These are phyloP conservation scores for Cephalopterus ornatus DNA, from an alignment of 2,113 vertebrate species.

Conservation along the genomic window DNA sequence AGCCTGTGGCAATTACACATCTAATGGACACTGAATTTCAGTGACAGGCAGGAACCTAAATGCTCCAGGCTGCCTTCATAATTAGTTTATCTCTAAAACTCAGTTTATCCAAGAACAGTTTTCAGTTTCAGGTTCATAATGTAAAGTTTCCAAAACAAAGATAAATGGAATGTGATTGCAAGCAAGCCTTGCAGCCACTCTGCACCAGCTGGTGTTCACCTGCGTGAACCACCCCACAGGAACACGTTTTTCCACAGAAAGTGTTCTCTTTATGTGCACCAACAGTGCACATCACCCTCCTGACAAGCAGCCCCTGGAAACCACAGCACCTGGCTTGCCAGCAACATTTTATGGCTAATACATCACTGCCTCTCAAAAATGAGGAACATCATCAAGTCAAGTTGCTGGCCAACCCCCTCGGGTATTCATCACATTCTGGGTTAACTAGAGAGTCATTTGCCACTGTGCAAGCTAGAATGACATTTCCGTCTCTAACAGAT, in stretches of 20 bases:
- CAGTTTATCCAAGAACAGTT: not conserved
- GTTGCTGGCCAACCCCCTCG: not conserved
- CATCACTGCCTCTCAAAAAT: not conserved
- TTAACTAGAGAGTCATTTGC: not conserved
- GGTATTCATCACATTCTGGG: not conserved
- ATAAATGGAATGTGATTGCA: not conserved
- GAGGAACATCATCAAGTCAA: not conserved
- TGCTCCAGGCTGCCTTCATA: not conserved
- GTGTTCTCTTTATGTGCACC: rapidly evolving
- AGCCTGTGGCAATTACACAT: not conserved
- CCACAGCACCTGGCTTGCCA: not conserved
- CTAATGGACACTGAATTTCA: not conserved
- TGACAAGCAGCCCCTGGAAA: not conserved
- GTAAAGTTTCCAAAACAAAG: not conserved
- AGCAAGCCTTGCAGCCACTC: not conserved
- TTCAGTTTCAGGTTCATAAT: not conserved
- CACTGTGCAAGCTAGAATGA: not conserved
- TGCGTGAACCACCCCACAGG: not conserved
- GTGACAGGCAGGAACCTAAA: not conserved
- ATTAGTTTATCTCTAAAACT: not conserved
- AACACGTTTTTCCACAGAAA: not conserved
- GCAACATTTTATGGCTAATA: not conserved
- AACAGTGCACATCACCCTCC: not conserved
- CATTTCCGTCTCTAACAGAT: not conserved
- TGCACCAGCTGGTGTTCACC: not conserved